These are phyloP conservation scores for Mystacornis crossleyi DNA, from an alignment of 2,113 vertebrate genomes.

Conservation along the genomic window DNA sequence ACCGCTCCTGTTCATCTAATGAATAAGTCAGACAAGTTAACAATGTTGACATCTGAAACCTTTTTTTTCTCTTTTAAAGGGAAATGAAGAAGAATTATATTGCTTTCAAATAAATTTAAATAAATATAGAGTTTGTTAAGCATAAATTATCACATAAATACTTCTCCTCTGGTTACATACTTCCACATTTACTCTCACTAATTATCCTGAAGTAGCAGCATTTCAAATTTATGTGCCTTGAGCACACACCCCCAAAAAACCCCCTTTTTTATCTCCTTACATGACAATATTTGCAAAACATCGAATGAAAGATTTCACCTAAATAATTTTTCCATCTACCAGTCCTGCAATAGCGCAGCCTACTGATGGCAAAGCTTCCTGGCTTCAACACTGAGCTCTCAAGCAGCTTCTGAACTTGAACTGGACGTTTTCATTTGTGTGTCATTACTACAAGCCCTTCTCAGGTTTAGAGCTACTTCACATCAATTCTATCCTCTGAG, in stretches of 20 bases:
- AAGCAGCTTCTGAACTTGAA: background rate
- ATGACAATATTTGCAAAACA: background rate
- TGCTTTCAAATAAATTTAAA: background rate
- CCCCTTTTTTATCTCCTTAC: background rate
- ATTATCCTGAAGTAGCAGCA: background rate
- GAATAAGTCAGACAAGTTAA: slow-evolving; percentile 29
- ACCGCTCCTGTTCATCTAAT: background rate
- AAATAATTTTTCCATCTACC: background rate
- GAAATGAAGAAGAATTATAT: background rate
- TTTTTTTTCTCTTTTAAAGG: background rate
- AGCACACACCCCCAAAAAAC: background rate
- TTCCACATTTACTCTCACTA: background rate
- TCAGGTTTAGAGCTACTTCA: background rate
- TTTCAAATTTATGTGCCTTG: background rate
- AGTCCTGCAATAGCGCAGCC: background rate
- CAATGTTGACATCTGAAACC: background rate
- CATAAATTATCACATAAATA: background rate
- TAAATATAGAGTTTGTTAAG: background rate
- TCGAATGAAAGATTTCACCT: background rate
- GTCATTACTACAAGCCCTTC: background rate
- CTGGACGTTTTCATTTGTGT: background rate
- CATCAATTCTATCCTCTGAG: background rate
- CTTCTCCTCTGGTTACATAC: background rate
- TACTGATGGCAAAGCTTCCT: background rate
- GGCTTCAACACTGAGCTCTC: background rate